Base-by-base conservation (phyloP, 2,113 vertebrate genomes). In the Hypocryptadius cinnamomeus region DNA sequence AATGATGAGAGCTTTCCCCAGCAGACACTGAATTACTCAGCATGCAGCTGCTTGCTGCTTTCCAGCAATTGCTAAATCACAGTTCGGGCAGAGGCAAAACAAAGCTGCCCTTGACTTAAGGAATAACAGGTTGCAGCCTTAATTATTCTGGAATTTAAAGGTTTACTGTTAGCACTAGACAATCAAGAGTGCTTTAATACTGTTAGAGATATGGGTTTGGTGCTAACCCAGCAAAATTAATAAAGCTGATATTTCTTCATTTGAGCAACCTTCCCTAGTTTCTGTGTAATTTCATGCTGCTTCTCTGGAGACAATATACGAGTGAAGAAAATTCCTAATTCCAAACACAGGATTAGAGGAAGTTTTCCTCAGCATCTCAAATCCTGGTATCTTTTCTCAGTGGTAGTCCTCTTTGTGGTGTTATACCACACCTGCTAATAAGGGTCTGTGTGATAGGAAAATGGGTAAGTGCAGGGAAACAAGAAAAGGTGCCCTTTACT, bases 111-210 rank as follows among this genome's bases (percentile, higher is more conserved):
- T 95, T 95, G 79, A 96, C 79, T 94, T 89, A 24, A 42, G 30
- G 82, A 90, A 77, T 73, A 90, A 70, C 28, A 48, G 87, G 35
- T 79, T 85, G 37, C 39, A 83, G 82, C 59, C 76, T 63, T 83
- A 93, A 82, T 96, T 95, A 83, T 91, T 91, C 69, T 61, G 90
- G 40, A 91, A 80, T 88, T 89, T 93, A 95, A 93, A 92, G 80
- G 63, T 83, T 54, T 70, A 70, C 70, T 94, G 88, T 89, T 74
- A 84, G 73, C 23, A 9, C 13, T 48, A 51, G 85, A 65, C 53
- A 96, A 39, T 63, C 73, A 68, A 77, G 47, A 85, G 68, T 64
- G 25, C 45, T 93, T 72, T 60, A 61, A 48, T 74, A 21, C 25
- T 84, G 10, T 22, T 59, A 2, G 8, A 74, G 68, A 53, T 88